phyloP scores from a whole-genome alignment of 2,113 vertebrate species.

The Sapayoa aenigma region DNA sequence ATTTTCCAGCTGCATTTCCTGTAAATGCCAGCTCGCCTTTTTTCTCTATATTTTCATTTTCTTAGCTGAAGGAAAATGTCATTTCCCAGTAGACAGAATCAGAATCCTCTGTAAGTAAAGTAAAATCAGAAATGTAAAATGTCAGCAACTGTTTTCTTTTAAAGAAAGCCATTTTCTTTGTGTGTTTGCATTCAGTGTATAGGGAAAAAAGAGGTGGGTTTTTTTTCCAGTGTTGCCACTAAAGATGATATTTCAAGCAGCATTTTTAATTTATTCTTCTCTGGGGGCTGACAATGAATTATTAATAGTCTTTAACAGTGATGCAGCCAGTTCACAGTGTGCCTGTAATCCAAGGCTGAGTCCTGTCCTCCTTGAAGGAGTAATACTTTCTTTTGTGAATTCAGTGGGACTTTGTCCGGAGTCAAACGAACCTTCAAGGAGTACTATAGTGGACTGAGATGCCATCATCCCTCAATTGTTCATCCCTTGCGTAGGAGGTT shows the following conservation, averaged over 20 bases:
- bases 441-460: background rate
- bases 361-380: background rate
- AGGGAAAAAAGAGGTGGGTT: background rate
- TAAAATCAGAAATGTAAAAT: conserved; percentile 49
- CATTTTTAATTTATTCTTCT: conserved; percentile 48
- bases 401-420: background rate
- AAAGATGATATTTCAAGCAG: conserved; percentile 49
- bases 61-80: conserved; percentile 14
- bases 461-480: background rate
- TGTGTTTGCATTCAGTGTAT: background rate
- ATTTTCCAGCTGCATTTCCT: conserved; percentile 25
- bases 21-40: conserved; percentile 13
- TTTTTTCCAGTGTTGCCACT: background rate
- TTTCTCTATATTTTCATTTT: conserved; percentile 10
- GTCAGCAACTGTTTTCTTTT: conserved; percentile 48
- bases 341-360: background rate
- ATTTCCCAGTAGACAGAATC: conserved; percentile 15
- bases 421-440: background rate
- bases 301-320: conserved; percentile 20
- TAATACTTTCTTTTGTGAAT: background rate
- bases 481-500: background rate
- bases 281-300: conserved; percentile 24
- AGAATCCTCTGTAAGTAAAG: conserved; percentile 15
- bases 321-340: background rate
- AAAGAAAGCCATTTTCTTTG: background rate